Percentiles rank a stretch among this genome's conserved stretches.
These are phyloP conservation scores for Siniperca scherzeri DNA, from an alignment of 2,797 vertebrate genomes.

Conservation along the genomic window DNA sequence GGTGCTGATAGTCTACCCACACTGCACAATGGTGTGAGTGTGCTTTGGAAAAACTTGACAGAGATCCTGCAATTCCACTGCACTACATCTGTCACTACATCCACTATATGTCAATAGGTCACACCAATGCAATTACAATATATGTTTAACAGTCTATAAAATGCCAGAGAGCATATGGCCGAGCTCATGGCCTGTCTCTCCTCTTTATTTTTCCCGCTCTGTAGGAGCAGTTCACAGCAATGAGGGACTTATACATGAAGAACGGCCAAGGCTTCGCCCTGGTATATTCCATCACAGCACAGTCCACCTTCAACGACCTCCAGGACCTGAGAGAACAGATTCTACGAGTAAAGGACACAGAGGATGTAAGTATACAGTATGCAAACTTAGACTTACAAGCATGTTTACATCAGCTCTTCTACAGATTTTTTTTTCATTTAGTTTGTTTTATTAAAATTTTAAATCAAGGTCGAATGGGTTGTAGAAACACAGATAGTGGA, in stretches of 20 bases:
- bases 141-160: neutral
- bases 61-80: neutral
- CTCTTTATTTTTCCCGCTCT: conserved; percentile 10
- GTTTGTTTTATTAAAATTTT: neutral
- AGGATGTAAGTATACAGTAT: conserved; percentile 91
- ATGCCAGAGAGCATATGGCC: neutral
- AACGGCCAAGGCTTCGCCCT: conserved; percentile 99
- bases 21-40: conserved; percentile 8
- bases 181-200: conserved; percentile 31
- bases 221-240: conserved; percentile 98
- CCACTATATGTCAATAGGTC: neutral
- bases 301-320: conserved; percentile 99
- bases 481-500: conserved; percentile 11
- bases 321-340: conserved; percentile 99
- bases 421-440: neutral
- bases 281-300: conserved; percentile 99
- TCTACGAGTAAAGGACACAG: conserved; percentile 98
- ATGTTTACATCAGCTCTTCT: neutral
- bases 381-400: neutral
- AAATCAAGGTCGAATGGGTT: neutral
- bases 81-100: neutral
- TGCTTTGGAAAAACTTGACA: neutral
- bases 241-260: conserved; percentile 99
- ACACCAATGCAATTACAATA: neutral
- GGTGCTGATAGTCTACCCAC: neutral